phyloP scores from a whole-genome alignment of 2,888 invertebrate species.

The Melanargia galathea region DNA sequence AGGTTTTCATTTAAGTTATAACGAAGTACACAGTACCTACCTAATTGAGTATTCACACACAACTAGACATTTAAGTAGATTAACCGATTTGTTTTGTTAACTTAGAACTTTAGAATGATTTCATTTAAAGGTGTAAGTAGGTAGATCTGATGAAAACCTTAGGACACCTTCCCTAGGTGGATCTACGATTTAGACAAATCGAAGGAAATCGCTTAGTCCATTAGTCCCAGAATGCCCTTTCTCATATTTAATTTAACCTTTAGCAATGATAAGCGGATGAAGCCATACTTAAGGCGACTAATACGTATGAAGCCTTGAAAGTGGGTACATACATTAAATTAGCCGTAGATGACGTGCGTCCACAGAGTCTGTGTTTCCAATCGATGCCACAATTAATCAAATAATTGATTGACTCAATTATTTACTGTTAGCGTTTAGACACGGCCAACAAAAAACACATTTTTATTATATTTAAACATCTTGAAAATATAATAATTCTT shows the following conservation, averaged over 20 bases:
- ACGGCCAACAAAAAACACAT: conserved; percentile 34
- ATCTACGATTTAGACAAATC: too few species aligned
- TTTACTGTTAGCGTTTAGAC: conserved; percentile 38
- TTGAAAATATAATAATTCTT: too few species aligned
- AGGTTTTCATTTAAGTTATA: too few species aligned
- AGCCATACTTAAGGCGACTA: conserved; percentile 14
- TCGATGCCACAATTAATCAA: conserved; percentile 50
- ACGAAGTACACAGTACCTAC: too few species aligned
- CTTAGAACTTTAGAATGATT: too few species aligned
- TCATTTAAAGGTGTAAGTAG: too few species aligned
- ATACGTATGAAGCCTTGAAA: conserved; percentile 21
- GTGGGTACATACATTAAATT: conserved; percentile 17
- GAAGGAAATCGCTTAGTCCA: too few species aligned
- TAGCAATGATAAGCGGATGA: conserved; percentile 19
- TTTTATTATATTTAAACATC: not conserved
- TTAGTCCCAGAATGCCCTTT: conserved; percentile 3
- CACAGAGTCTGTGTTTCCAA: conserved; percentile 44
- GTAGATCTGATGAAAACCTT: too few species aligned
- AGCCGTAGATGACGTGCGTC: conserved; percentile 13
- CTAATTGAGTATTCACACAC: too few species aligned
- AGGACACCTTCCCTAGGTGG: too few species aligned
- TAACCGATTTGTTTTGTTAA: too few species aligned
- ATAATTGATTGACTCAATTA: conserved; percentile 48
- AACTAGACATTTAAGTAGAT: too few species aligned
- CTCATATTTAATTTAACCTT: conserved; percentile 4